Conservation (phyloP, 2,797 vertebrate species). For the Gadopsis marmoratus region DNA sequence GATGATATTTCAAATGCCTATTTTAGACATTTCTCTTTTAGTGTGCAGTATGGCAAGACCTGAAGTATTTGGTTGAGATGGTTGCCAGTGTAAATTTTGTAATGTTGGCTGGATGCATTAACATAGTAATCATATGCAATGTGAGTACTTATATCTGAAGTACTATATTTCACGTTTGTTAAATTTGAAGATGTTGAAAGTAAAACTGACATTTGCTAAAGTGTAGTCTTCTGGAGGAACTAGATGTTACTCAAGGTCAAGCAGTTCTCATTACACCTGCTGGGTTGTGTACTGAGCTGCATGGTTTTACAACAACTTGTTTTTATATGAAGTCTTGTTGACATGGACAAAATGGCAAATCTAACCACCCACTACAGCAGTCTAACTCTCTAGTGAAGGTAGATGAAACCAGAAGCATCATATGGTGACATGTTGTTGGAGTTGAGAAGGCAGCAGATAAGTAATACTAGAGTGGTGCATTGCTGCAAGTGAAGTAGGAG, state of each 20-base stretch:
- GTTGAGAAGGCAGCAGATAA: neutral
- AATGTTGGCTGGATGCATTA: neutral
- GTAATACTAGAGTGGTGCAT: constrained; percentile 15
- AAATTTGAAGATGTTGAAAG: neutral
- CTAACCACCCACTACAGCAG: constrained; percentile 6
- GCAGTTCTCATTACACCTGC: neutral
- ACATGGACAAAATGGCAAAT: constrained; percentile 7
- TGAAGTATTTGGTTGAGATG: neutral
- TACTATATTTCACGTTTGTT: neutral
- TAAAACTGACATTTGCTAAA: neutral
- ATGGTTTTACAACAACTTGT: neutral
- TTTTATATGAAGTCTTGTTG: neutral
- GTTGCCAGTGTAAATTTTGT: neutral
- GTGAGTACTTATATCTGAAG: neutral
- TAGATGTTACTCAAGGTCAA: neutral
- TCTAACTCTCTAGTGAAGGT: neutral
- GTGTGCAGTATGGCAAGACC: neutral
- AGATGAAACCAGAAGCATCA: constrained; percentile 18
- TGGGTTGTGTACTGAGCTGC: neutral
- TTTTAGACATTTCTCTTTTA: neutral
- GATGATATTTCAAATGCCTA: neutral
- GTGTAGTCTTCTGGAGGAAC: neutral
- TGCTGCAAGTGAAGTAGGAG: constrained; percentile 5
- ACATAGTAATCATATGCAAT: neutral
- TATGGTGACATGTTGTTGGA: constrained; percentile 20